Base-by-base conservation (phyloP, 2,888 invertebrate species). In the Amblyjoppa proteus region DNA sequence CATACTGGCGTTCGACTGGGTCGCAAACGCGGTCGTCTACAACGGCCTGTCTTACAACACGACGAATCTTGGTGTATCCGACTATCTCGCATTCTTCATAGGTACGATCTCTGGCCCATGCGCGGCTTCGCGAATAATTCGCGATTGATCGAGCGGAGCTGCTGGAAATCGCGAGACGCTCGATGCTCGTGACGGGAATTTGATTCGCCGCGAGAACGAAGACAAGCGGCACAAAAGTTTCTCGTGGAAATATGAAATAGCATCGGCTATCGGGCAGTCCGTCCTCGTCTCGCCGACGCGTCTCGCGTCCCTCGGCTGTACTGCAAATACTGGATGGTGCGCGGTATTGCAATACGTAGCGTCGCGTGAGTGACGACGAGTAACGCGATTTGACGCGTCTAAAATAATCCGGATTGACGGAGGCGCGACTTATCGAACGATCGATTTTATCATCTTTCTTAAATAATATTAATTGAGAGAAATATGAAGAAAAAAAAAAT, bases 21-120 rank as follows among this genome's bases (percentile, higher is more conserved):
- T 96, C 6, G 95, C 96, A 53, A 94, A 96, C 79, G 96, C 96
- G n/a, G 96, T 96, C 0, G 96, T 96, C 2, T 96, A 96, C 92
- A 96, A 96, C 89, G 96, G 96, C 79, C 94, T 96, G 71, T 96
- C 96, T 88, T 96, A 96, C 89, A 96, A 96, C 91, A 95, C 96
- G 20, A 95, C 96, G 41, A 96, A 96, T 93, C 94, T 96, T 74
- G 96, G 96, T 9, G 96, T 96, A 58, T 96, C 96, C 88, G 96
- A 96, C 92, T 96, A 96, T 90, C 94, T 96, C 89, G 96, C 96
- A 25, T 96, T 96, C 92, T 96, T 96, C 89, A 96, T 96, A 84
- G 96, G 96, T 96, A 88, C 94, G 45, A 49, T 49, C 13, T 4
- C 1, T 4, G 11, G 3, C 45, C 13, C 4, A 11, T 13, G 13